These are phyloP conservation scores for Montipora capricornis DNA, from an alignment of 64 coral and sea anemone genomes.

Conservation along the genomic window DNA sequence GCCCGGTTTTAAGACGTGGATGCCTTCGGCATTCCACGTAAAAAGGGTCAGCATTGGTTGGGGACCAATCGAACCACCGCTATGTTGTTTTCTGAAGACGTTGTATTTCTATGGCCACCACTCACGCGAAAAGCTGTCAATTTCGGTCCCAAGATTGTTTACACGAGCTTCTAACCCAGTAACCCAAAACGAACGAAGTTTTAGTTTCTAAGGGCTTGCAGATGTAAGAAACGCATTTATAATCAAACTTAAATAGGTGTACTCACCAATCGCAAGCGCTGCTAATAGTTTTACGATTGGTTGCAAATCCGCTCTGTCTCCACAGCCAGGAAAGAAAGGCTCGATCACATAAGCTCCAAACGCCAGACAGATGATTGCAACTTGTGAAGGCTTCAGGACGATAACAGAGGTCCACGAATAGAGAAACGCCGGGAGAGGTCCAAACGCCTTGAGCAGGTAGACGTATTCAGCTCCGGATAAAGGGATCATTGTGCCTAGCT, in stretches of 20 bases:
- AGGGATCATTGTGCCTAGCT: constrained; percentile 80
- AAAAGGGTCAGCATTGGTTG: too few relatives aligned
- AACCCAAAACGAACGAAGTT: not conserved
- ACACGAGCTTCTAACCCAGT: not conserved
- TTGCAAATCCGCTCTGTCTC: constrained; percentile 36
- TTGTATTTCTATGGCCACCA: too few relatives aligned
- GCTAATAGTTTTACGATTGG: constrained; percentile 63
- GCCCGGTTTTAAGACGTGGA: too few relatives aligned
- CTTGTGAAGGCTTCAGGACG: constrained; percentile 82
- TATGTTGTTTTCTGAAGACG: too few relatives aligned
- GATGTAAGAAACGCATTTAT: not conserved
- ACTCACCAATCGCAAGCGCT: constrained; percentile 84
- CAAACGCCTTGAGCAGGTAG: constrained; percentile 78
- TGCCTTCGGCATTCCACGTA: too few relatives aligned
- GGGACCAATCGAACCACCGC: too few relatives aligned
- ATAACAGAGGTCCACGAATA: constrained; percentile 87
- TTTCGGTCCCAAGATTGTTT: not conserved
- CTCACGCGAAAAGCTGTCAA: not conserved
- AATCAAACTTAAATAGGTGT: not conserved
- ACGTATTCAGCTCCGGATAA: constrained; percentile 79
- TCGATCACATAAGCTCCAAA: constrained; percentile 92
- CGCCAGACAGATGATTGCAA: constrained; percentile 88
- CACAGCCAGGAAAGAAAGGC: constrained; percentile 90
- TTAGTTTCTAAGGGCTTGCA: not conserved
- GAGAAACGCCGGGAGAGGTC: constrained; percentile 75